Evolutionary conservation across 2,888 invertebrate genomes (phyloP).

Genomic region (Melikaiella ostensackeni): DNA sequence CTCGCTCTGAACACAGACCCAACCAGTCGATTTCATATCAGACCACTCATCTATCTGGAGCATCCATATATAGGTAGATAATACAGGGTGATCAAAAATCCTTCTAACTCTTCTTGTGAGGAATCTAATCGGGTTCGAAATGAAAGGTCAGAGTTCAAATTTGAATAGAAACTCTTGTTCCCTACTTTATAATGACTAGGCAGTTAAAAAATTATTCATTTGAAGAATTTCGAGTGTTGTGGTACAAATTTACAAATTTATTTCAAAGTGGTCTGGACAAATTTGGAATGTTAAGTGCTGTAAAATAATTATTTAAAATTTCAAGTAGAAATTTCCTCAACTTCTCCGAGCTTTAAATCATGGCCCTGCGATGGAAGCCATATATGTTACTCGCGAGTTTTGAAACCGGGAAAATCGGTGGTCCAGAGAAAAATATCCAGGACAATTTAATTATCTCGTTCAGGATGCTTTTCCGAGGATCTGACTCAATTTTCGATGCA

Average conservation of each 20-base stretch:
- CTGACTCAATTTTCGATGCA: too few species aligned
- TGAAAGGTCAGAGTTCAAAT: background rate
- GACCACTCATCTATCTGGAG: constrained; percentile 60
- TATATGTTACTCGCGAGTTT: too few species aligned
- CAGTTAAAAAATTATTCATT: background rate
- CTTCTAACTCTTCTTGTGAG: constrained; percentile 24
- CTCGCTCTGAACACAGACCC: constrained; percentile 52
- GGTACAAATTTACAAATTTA: background rate
- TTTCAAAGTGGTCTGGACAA: background rate
- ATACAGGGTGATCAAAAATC: constrained; percentile 29
- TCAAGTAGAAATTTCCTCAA: too few species aligned
- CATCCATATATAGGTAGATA: constrained; percentile 52
- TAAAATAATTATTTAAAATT: background rate
- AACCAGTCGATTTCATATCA: constrained; percentile 58
- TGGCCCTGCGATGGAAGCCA: too few species aligned
- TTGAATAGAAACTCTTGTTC: background rate
- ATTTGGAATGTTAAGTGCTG: background rate
- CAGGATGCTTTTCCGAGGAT: too few species aligned
- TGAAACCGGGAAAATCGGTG: too few species aligned
- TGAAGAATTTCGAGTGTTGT: background rate
- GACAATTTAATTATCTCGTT: too few species aligned
- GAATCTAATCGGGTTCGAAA: background rate
- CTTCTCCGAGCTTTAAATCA: too few species aligned
- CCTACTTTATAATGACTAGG: background rate
- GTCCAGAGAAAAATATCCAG: too few species aligned